phyloP scores from a whole-genome alignment of 2,888 invertebrate genomes.

The Tineola bisselliella region DNA sequence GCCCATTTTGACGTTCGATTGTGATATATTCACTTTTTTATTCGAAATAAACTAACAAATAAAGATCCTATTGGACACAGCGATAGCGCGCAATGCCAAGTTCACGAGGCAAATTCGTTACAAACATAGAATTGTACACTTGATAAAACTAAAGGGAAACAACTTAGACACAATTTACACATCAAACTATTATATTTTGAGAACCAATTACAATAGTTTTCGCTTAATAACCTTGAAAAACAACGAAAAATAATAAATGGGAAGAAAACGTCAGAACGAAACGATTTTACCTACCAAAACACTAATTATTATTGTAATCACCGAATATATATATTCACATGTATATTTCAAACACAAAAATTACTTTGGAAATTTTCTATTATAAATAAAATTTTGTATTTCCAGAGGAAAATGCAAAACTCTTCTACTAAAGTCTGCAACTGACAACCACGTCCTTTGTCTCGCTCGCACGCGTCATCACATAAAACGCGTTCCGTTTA shows the following conservation, averaged over 20 bases:
- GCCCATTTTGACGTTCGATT: background rate
- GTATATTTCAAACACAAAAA: background rate
- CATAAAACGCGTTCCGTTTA: constrained; percentile 30
- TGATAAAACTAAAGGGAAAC: background rate
- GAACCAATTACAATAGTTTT: constrained; percentile 31
- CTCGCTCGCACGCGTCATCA: constrained; percentile 5
- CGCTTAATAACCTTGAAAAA: constrained; percentile 51
- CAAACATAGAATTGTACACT: background rate
- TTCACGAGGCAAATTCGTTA: background rate
- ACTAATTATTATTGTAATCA: constrained; percentile 6
- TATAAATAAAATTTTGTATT: background rate
- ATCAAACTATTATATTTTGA: background rate
- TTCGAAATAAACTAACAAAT: background rate
- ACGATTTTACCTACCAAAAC: constrained; percentile 37
- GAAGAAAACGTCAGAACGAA: background rate
- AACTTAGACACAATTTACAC: constrained; percentile 1
- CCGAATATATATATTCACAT: background rate
- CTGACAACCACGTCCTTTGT: constrained; percentile 2
- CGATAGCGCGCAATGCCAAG: background rate
- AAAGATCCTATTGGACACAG: background rate
- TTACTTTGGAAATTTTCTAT: background rate
- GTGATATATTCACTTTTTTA: background rate
- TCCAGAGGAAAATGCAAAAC: background rate
- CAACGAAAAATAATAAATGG: constrained; percentile 30
- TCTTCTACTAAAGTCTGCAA: background rate